Conservation (phyloP, 2,888 invertebrate genomes). For the Diaperis boleti region DNA sequence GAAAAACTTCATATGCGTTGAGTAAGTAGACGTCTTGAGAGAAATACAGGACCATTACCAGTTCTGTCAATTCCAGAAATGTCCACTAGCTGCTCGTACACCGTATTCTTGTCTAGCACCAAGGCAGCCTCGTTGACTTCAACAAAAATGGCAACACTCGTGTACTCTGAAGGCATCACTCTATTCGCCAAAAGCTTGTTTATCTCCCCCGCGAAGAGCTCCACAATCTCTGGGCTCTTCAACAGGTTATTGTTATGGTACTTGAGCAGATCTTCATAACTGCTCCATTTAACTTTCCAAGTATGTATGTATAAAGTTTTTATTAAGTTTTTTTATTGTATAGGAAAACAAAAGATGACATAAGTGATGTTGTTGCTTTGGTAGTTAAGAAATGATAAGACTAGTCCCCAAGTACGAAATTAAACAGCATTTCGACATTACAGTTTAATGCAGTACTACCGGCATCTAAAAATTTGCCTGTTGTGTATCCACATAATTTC, state of each 20-base stretch:
- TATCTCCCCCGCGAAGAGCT: slow-evolving; percentile 47
- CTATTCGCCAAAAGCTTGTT: slow-evolving; percentile 39
- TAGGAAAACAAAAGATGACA: slow-evolving; percentile 26
- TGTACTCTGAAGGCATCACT: slow-evolving; percentile 49
- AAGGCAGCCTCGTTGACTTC: slow-evolving; percentile 57
- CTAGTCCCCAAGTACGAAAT: no score
- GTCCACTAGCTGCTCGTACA: slow-evolving; percentile 56
- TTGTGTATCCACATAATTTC: no score
- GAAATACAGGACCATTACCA: slow-evolving; percentile 44
- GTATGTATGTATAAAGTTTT: slow-evolving; percentile 39
- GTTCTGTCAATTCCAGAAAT: slow-evolving; percentile 56
- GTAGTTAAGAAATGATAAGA: no score
- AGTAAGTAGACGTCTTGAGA: no score
- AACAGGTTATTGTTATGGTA: slow-evolving; percentile 50
- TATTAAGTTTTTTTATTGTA: slow-evolving; percentile 40
- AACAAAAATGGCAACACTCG: slow-evolving; percentile 50
- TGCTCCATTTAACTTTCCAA: slow-evolving; percentile 60
- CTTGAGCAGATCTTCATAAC: slow-evolving; percentile 55
- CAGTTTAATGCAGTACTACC: no score
- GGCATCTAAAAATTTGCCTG: no score
- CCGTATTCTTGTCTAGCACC: slow-evolving; percentile 51
- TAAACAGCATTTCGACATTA: no score
- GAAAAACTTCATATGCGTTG: no score
- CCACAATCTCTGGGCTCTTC: slow-evolving; percentile 59
- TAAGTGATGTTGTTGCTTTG: no score